These are phyloP conservation scores for Rhadina sibilatrix DNA, from an alignment of 2,113 vertebrate genomes.

Conservation along the genomic window DNA sequence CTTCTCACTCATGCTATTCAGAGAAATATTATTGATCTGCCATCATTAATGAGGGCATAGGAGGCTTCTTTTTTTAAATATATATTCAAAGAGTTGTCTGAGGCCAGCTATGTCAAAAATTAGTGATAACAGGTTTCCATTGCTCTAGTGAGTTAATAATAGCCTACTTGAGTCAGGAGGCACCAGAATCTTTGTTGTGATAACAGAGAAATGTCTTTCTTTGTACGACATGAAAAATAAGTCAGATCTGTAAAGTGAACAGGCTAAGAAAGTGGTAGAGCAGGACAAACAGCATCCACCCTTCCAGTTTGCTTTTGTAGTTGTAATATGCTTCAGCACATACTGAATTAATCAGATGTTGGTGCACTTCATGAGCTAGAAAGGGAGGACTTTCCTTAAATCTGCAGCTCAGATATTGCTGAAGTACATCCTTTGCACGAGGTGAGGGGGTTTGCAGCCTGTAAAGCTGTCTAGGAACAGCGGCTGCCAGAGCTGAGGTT, in stretches of 20 bases:
- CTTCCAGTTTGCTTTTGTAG: not conserved
- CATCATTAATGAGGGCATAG: not conserved
- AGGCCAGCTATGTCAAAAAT: constrained; percentile 38
- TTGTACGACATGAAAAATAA: not conserved
- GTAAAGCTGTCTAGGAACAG: not conserved
- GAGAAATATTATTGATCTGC: not conserved
- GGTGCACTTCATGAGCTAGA: not conserved
- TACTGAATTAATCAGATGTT: not conserved
- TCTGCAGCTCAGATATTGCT: not conserved
- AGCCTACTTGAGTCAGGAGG: constrained; percentile 7
- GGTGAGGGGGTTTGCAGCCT: not conserved
- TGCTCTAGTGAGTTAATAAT: constrained; percentile 48
- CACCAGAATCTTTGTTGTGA: not conserved
- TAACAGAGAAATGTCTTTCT: not conserved
- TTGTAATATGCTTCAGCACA: not conserved
- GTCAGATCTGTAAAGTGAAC: not conserved
- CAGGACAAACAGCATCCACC: constrained; percentile 18
- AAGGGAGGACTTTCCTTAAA: not conserved
- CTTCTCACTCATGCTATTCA: not conserved
- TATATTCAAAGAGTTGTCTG: not conserved
- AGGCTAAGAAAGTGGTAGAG: constrained; percentile 21
- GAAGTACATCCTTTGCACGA: not conserved
- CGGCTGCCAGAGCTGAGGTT: not conserved
- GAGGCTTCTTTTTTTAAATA: not conserved
- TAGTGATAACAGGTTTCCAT: constrained; percentile 42